Percentiles rank a stretch among this genome's conserved stretches.
phyloP scores from a whole-genome alignment of 2,888 invertebrate genomes.

The Coenonympha arcania region DNA sequence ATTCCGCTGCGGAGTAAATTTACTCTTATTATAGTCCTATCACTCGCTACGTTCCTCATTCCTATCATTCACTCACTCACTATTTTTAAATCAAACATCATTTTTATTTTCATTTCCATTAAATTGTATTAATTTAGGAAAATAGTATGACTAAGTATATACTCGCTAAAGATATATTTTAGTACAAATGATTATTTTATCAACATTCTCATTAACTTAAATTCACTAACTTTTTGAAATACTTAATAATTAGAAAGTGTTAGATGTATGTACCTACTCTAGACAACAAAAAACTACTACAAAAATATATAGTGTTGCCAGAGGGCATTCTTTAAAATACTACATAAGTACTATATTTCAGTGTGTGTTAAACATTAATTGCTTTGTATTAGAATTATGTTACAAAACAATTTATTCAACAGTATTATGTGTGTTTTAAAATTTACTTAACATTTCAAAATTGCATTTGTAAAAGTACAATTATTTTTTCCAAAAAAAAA shows the following conservation, averaged over 20 bases:
- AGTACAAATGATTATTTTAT: constrained; percentile 6
- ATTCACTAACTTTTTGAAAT: not conserved
- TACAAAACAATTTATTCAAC: not conserved
- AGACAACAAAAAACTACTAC: not conserved
- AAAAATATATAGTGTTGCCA: constrained; percentile 17
- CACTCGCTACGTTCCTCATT: too few relatives aligned
- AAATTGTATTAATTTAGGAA: too few relatives aligned
- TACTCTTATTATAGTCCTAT: too few relatives aligned
- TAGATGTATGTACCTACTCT: not conserved
- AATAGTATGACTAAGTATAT: too few relatives aligned
- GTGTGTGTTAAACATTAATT: not conserved
- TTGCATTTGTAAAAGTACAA: constrained; percentile 26
- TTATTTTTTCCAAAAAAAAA: constrained; percentile 25
- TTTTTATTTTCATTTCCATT: too few relatives aligned
- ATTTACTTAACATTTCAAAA: constrained; percentile 26
- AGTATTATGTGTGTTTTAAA: constrained; percentile 17
- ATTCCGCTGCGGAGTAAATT: too few relatives aligned
- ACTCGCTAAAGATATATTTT: constrained; percentile 1
- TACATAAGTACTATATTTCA: too few relatives aligned
- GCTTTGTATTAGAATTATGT: not conserved
- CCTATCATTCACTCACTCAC: too few relatives aligned
- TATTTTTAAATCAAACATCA: too few relatives aligned
- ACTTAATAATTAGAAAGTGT: not conserved
- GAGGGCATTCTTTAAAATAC: constrained; percentile 13
- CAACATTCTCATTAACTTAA: constrained; percentile 9